phyloP scores from a whole-genome alignment of 2,113 vertebrate genomes.

The Bostrychus sinensis region DNA sequence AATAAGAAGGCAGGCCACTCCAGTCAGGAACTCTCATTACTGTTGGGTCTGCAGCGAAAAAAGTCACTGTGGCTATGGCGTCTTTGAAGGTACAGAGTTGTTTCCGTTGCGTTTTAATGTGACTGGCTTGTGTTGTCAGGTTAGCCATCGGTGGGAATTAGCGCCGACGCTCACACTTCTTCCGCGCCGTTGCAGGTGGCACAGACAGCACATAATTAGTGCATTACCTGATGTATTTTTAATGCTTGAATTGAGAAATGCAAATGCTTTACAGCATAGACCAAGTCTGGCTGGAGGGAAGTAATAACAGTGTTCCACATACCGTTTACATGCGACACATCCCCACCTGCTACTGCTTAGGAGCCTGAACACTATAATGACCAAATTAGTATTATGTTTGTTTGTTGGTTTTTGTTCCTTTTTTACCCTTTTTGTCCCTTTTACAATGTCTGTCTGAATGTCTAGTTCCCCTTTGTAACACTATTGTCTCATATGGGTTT shows the following conservation, averaged over 20 bases:
- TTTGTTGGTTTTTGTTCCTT: too few relatives aligned
- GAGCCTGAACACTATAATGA: too few relatives aligned
- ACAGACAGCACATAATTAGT: slow-evolving; percentile 34
- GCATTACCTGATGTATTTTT: slow-evolving; percentile 5
- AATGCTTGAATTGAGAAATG: background rate
- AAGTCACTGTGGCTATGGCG: background rate
- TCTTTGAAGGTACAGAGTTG: slow-evolving; percentile 18
- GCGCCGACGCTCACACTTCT: slow-evolving; percentile 21
- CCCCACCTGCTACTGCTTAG: too few relatives aligned
- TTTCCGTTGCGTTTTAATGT: background rate
- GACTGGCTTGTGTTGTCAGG: slow-evolving; percentile 11
- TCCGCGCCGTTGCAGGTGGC: slow-evolving; percentile 40
- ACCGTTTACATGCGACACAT: too few relatives aligned
- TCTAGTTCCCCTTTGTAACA: too few relatives aligned
- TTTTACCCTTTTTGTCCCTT: too few relatives aligned
- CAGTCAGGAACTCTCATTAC: slow-evolving; percentile 7
- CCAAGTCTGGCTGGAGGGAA: too few relatives aligned
- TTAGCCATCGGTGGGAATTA: slow-evolving; percentile 27
- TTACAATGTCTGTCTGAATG: too few relatives aligned
- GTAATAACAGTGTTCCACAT: too few relatives aligned
- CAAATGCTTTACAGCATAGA: slow-evolving; percentile 4
- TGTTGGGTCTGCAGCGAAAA: background rate
- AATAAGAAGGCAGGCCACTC: slow-evolving; percentile 32
- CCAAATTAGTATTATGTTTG: too few relatives aligned
- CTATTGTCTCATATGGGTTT: too few relatives aligned